Base-by-base conservation (phyloP, 2,888 invertebrate species). In the Crioceris asparagi region DNA sequence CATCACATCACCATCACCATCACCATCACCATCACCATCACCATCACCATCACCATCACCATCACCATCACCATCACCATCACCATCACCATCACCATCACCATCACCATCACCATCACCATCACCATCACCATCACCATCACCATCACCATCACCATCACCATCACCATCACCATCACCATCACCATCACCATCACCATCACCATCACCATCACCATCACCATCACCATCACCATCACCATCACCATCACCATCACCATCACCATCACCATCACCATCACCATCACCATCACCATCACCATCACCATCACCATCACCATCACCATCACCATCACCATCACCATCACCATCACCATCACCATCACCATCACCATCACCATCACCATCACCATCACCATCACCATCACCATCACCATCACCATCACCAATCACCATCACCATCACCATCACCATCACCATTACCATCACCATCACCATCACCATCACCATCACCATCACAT, bases 241-340 rank as follows among this genome's bases (percentile, higher is more conserved):
- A 36, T 32, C 36, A 36, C 32, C 12, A 36, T 32, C 36, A 36
- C 32, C 12, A 36, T 15, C 36, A 36, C 32, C 12, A 36, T 15
- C 36, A 36, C 32, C 12, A 36, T 32, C 36, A 36, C 32, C 12
- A 36, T 32, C 36, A 34, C 32, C 12, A 36, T 36, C 29, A 34
- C 18, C 15, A 35, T 35, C 35, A 34, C 16, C 15, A 35, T 35
- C 35, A 35, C 16, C 15, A 35, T 35, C 35, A 35, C 16, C 15
- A 36, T 32, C 36, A 36, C 32, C 12, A 36, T 32, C 36, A 36
- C 32, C 12, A 36, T 32, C 36, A 36, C 32, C 12, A 36, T 15
- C 36, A 36, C 32, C 12, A 36, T 32, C 36, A 36, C 32, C 12
- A 36, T 32, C 36, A 36, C 32, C 12, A 36, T 32, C 36, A 36